Evolutionary conservation across 2,888 invertebrate species (phyloP).

Genomic region (Nasonia oneida): DNA sequence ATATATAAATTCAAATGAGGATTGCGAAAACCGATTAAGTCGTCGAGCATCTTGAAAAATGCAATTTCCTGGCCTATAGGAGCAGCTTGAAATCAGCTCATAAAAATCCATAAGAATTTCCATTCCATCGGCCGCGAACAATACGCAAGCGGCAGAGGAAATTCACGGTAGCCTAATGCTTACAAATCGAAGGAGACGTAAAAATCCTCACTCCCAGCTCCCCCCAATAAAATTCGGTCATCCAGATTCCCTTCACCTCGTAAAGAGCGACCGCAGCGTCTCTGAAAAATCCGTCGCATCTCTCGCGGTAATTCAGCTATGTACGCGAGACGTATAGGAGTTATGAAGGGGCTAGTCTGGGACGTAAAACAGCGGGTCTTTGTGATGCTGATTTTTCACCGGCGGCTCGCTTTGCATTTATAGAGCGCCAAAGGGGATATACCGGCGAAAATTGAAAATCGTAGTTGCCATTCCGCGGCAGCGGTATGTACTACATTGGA

Average conservation of each 20-base stretch:
- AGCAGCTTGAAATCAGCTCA: background rate
- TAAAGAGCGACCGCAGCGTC: background rate
- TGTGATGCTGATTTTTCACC: slow-evolving; percentile 42
- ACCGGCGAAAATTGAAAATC: slow-evolving; percentile 17
- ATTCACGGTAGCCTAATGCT: background rate
- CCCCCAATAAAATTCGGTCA: background rate
- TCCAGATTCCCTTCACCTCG: background rate
- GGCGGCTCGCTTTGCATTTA: slow-evolving; percentile 9
- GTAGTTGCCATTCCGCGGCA: background rate
- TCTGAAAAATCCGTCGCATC: background rate
- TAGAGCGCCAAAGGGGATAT: background rate
- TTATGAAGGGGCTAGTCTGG: background rate
- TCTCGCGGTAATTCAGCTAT: background rate
- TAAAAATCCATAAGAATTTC: slow-evolving; percentile 5
- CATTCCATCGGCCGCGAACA: slow-evolving; percentile 3
- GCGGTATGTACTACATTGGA: background rate
- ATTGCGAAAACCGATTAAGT: background rate
- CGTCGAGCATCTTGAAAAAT: background rate
- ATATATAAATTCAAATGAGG: background rate
- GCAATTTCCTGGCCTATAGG: background rate
- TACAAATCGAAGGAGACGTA: slow-evolving; percentile 11
- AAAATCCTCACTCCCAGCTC: background rate
- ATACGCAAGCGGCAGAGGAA: background rate
- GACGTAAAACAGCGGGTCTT: slow-evolving; percentile 21
- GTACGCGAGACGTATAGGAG: background rate